phyloP scores from a whole-genome alignment of 2,797 vertebrate genomes.

The Rhinogobio ventralis region DNA sequence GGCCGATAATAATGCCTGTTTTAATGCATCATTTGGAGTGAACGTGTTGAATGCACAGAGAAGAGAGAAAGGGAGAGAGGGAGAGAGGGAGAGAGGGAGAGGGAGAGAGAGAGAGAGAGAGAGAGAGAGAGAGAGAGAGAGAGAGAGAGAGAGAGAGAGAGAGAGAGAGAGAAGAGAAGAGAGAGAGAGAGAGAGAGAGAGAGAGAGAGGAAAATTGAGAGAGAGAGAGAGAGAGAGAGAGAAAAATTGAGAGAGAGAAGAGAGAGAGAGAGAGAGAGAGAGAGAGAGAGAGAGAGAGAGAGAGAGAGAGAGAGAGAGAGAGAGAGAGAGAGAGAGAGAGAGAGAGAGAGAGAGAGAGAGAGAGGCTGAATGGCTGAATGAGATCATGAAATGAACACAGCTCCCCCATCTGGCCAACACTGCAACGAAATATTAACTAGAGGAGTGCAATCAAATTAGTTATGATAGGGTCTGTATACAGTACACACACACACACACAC shows the following conservation, averaged over 20 bases:
- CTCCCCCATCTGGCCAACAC: conserved; percentile 71
- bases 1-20: conserved; percentile 31
- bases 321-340: conserved; percentile 22
- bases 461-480: not conserved
- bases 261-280: not conserved
- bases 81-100: conserved; percentile 7
- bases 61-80: not conserved
- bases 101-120: not conserved
- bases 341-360: conserved; percentile 9
- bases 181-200: not conserved
- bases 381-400: conserved; percentile 69
- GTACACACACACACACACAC: too few species aligned
- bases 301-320: not conserved
- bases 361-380: not conserved
- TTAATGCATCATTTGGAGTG: conserved; percentile 31
- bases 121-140: conserved; percentile 20
- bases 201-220: conserved; percentile 19
- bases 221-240: conserved; percentile 12
- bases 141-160: conserved; percentile 9
- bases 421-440: conserved; percentile 32
- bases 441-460: not conserved
- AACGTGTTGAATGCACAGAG: conserved; percentile 24
- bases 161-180: conserved; percentile 13
- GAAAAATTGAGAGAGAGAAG: not conserved
- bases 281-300: conserved; percentile 13